Base-by-base conservation (phyloP, 2,888 invertebrate genomes). In the Drosophila ochracea region DNA sequence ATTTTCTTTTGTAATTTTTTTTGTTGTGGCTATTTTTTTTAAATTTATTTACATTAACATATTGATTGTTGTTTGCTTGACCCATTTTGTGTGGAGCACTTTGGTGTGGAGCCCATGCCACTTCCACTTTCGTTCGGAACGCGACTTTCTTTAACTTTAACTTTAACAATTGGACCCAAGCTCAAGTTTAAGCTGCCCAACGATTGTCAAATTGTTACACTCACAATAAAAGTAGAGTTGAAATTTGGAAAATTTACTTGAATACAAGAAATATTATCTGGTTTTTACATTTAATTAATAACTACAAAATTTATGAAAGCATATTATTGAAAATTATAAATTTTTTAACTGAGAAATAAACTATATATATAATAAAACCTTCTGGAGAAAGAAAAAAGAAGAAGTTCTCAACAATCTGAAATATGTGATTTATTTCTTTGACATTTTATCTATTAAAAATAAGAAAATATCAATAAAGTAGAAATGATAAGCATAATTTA, bases 41-140 rank as follows among this genome's bases (percentile, higher is more conserved):
- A 9, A 21, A 9, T 16, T 37, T 57, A 28, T 68, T 71, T 65
- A 73, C 80, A 76, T 88, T 82, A 63, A 76, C 89, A 90, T 86
- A 80, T 87, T 73, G 74, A 83, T 77, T 84, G 80, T 78, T 86
- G 79, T 87, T 86, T 73, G 76, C 70, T 76, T 90, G 90, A 90
- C 86, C 86, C 77, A 87, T 87, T 87, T 89, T 79, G 43, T 4
- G 43, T 30, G 59, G 33, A 47, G 69, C 68, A 68, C 70, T 59
- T 70, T 50, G 37, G 3, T 37, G 21, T 61, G 63, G 21, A 86
- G 70, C 90, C 85, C 89, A 89, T 89, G 89, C 89, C 86, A 87
- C 86, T 87, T 87, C 86, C 78, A 87, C 86, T 87, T 87, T 87
- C 90, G 54, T 87, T 87, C 31, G 72, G 58, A 70, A 61, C 76